Evolutionary conservation across 35 echinoderm and acorn worm genomes (phyloP).

Genomic region (Anneissia japonica): DNA sequence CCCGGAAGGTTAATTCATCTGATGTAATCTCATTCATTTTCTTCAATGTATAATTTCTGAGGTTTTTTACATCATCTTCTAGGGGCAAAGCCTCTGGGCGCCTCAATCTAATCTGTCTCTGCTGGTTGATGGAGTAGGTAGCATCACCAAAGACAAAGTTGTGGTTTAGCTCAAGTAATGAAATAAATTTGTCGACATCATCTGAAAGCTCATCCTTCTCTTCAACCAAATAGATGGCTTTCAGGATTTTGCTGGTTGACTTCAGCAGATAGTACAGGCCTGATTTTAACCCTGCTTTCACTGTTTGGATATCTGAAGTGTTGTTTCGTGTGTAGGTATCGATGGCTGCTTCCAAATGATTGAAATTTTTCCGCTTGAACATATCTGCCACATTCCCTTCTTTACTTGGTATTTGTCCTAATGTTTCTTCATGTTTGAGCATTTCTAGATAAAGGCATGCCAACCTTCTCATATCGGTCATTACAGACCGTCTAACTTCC

Average conservation of each 20-base stretch:
- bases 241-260: constrained; percentile 2
- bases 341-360: constrained; percentile 41
- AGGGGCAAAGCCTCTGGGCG: constrained; percentile 41
- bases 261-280: constrained; percentile 26
- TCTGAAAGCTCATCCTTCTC: constrained; percentile 37
- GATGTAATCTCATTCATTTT: not conserved
- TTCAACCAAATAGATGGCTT: constrained; percentile 28
- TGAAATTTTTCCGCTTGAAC: constrained; percentile 35
- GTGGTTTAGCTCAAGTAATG: constrained; percentile 43
- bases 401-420: constrained; percentile 18
- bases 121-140: constrained; percentile 25
- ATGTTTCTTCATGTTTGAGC: constrained; percentile 13
- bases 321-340: constrained; percentile 29
- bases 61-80: constrained; percentile 35
- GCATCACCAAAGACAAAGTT: constrained; percentile 68
- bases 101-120: constrained; percentile 40
- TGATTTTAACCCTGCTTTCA: constrained; percentile 35
- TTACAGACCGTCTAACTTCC: constrained; percentile 48
- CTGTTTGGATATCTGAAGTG: not conserved
- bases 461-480: constrained; percentile 47
- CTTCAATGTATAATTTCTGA: constrained; percentile 33
- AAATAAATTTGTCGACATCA: constrained; percentile 46
- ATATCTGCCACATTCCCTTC: constrained; percentile 37
- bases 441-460: constrained; percentile 16
- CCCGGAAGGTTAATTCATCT: not conserved